A percentile compares a stretch with the other conserved stretches of the same genome.
Evolutionary conservation across 2,888 invertebrate species (phyloP).

Genomic region (Ormyrus thymus): DNA sequence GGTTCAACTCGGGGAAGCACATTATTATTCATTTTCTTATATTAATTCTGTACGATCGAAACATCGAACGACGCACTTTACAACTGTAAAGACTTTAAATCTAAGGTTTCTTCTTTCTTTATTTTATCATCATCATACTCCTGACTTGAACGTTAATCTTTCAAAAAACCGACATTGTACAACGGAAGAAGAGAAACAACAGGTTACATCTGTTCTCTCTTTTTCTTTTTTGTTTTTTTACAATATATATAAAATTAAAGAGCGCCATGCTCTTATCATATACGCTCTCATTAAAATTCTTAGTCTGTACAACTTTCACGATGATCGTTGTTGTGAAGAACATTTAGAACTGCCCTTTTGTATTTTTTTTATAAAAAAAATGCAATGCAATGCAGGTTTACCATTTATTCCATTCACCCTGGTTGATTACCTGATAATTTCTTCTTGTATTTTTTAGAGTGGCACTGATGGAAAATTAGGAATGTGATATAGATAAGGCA

Average conservation of each 20-base stretch:
- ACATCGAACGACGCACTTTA: constrained; percentile 32
- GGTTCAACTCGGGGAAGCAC: constrained; percentile 60
- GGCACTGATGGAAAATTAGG: constrained; percentile 54
- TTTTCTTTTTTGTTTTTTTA: constrained; percentile 47
- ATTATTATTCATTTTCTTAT: constrained; percentile 49
- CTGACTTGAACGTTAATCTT: constrained; percentile 4
- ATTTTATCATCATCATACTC: not conserved
- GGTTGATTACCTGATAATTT: constrained; percentile 36
- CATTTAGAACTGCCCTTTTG: constrained; percentile 18
- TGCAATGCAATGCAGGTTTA: not conserved
- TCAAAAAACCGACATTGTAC: constrained; percentile 37
- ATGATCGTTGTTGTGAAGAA: constrained; percentile 29
- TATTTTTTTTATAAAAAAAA: constrained; percentile 4
- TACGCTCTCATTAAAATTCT: constrained; percentile 19
- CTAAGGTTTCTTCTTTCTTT: constrained; percentile 20
- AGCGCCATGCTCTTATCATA: constrained; percentile 14
- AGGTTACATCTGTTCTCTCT: constrained; percentile 11
- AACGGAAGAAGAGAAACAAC: constrained; percentile 22
- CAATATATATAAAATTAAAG: constrained; percentile 54
- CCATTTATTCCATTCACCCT: constrained; percentile 21
- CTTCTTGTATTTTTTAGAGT: constrained; percentile 36
- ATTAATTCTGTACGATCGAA: constrained; percentile 42
- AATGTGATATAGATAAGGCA: constrained; percentile 55
- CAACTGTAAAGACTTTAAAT: constrained; percentile 27
- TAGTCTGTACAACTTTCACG: constrained; percentile 43